Conservation (phyloP, 2,113 vertebrate species). For the Fulica atra region DNA sequence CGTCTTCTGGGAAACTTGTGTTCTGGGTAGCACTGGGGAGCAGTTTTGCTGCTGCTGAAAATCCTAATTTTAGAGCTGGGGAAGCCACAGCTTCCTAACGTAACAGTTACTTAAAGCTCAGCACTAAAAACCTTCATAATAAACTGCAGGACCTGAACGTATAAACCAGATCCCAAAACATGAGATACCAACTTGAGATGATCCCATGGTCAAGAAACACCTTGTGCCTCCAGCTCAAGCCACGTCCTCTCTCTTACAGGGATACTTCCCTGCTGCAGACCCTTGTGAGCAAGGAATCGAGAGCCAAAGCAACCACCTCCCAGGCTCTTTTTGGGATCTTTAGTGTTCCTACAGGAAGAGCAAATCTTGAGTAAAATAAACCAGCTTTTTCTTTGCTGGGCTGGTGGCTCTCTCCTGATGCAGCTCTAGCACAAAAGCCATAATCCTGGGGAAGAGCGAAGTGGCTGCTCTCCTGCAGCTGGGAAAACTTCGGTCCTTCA, state of each 20-base stretch:
- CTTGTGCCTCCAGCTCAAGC: fast-evolving
- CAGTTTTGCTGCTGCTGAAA: neutral
- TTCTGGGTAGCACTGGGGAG: neutral
- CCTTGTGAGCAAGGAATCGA: too few relatives aligned
- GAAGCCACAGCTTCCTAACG: neutral
- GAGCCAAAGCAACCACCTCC: neutral
- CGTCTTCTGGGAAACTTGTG: neutral
- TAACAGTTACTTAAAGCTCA: neutral
- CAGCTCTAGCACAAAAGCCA: neutral
- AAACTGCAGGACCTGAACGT: neutral
- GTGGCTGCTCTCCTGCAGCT: fast-evolving
- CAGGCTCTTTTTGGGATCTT: neutral
- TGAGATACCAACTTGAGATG: fast-evolving
- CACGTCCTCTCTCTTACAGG: fast-evolving
- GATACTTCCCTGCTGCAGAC: neutral
- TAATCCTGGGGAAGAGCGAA: neutral
- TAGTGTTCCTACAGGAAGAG: neutral
- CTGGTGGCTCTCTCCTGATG: neutral
- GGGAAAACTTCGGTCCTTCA: neutral
- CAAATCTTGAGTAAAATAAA: neutral
- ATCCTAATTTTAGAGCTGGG: neutral
- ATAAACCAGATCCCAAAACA: neutral
- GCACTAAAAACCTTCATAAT: neutral
- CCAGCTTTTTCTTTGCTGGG: too few relatives aligned
- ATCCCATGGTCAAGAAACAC: neutral